Evolutionary conservation across 2,797 vertebrate genomes (phyloP).

Genomic region (Cryptoprocta ferox): DNA sequence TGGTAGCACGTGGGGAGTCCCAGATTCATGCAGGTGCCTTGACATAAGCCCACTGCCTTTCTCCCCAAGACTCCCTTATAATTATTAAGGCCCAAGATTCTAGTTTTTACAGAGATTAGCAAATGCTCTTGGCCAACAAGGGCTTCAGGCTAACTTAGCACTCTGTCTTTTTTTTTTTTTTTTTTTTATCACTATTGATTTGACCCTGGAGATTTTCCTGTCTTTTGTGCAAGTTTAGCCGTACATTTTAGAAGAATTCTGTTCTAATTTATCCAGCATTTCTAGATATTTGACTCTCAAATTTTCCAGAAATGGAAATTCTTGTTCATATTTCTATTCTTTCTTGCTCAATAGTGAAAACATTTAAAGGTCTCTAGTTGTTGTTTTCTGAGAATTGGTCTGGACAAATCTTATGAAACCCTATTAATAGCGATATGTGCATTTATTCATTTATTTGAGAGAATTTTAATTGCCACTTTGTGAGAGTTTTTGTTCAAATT

Average conservation of each 20-base stretch:
- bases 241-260: constrained; percentile 17
- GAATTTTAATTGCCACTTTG: constrained; percentile 22
- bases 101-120: background rate
- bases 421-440: background rate
- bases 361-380: background rate
- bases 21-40: background rate
- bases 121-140: background rate
- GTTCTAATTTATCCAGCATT: background rate
- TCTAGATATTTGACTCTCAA: background rate
- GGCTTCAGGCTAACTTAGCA: background rate
- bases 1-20: background rate
- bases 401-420: background rate
- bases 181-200: background rate
- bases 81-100: background rate
- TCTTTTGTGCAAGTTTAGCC: background rate
- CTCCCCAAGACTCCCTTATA: background rate
- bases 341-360: constrained; percentile 22
- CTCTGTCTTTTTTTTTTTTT: background rate
- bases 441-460: constrained; percentile 25
- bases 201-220: background rate
- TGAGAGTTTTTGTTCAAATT: background rate
- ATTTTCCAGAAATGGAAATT: constrained; percentile 49
- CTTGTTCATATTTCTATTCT: background rate
- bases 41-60: background rate
- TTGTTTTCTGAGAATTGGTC: background rate